These are phyloP conservation scores for Morone saxatilis DNA, from an alignment of 2,113 vertebrate genomes.

Conservation along the genomic window DNA sequence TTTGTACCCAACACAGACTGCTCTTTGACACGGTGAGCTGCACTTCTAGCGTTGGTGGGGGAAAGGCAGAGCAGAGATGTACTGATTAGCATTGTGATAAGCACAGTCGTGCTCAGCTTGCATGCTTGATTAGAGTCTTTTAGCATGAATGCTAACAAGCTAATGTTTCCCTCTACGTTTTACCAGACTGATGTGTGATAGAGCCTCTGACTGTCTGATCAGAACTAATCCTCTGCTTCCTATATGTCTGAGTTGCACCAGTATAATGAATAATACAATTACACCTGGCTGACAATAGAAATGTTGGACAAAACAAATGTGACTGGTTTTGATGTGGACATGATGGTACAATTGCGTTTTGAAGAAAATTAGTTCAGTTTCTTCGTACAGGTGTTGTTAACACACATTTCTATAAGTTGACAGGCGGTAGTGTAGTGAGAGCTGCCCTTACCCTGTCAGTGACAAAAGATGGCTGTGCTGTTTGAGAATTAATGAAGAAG, in stretches of 20 bases:
- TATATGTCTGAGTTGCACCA: not conserved
- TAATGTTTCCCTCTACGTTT: constrained; percentile 13
- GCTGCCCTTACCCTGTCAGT: constrained; percentile 23
- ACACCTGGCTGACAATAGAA: not conserved
- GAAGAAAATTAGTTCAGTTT: not conserved
- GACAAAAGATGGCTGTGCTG: constrained; percentile 42
- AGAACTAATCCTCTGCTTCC: constrained; percentile 1
- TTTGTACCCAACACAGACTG: constrained; percentile 75
- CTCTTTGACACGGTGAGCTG: constrained; percentile 73
- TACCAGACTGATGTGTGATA: not conserved
- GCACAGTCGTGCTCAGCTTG: constrained; percentile 45
- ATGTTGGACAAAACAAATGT: not conserved
- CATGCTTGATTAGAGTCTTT: constrained; percentile 63
- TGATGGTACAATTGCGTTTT: not conserved
- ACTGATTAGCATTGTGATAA: constrained; percentile 76
- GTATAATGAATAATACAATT: not conserved
- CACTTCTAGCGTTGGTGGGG: constrained; percentile 33
- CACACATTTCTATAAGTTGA: not conserved
- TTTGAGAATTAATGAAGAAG: constrained; percentile 26
- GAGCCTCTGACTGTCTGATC: not conserved
- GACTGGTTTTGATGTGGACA: not conserved
- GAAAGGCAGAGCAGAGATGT: constrained; percentile 62
- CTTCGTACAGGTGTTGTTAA: not conserved
- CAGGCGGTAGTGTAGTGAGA: constrained; percentile 19
- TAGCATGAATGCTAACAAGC: constrained; percentile 38